phyloP scores from a whole-genome alignment of 2,888 invertebrate genomes.

The Ornithoptera priamus region DNA sequence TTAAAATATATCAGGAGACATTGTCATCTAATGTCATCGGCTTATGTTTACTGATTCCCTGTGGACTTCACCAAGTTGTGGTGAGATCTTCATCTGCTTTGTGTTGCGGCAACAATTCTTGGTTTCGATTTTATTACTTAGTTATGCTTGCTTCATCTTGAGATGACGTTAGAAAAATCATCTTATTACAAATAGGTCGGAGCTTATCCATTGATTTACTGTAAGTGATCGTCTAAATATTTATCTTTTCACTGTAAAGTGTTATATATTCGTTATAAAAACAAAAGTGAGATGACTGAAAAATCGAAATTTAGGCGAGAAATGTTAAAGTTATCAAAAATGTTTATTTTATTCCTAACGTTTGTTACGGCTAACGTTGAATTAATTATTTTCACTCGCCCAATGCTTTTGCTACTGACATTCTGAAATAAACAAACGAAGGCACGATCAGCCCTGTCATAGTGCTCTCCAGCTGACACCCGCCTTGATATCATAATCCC shows the following conservation, averaged over 20 bases:
- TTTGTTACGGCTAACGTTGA: slow-evolving; percentile 13
- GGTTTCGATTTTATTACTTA: too few species aligned
- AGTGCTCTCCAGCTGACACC: slow-evolving; percentile 58
- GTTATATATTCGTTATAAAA: background rate
- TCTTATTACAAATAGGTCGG: too few species aligned
- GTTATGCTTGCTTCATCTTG: too few species aligned
- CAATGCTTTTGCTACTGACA: slow-evolving; percentile 45
- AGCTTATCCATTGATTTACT: too few species aligned
- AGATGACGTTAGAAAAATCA: too few species aligned
- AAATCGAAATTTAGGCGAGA: background rate
- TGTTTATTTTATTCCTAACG: slow-evolving; percentile 6
- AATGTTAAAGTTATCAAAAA: slow-evolving; percentile 9
- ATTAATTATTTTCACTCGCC: slow-evolving; percentile 36
- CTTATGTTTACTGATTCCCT: too few species aligned
- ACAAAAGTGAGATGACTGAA: background rate
- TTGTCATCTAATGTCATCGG: background rate
- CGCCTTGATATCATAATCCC: slow-evolving; percentile 66
- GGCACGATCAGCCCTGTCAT: slow-evolving; percentile 66
- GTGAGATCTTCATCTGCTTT: too few species aligned
- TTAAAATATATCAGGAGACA: too few species aligned
- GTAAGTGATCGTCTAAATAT: too few species aligned
- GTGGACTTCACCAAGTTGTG: too few species aligned
- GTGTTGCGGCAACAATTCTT: too few species aligned
- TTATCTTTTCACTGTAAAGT: too few species aligned
- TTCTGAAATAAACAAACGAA: slow-evolving; percentile 57